phyloP scores from a whole-genome alignment of 2,797 vertebrate species.

The Diplodus puntazzo region DNA sequence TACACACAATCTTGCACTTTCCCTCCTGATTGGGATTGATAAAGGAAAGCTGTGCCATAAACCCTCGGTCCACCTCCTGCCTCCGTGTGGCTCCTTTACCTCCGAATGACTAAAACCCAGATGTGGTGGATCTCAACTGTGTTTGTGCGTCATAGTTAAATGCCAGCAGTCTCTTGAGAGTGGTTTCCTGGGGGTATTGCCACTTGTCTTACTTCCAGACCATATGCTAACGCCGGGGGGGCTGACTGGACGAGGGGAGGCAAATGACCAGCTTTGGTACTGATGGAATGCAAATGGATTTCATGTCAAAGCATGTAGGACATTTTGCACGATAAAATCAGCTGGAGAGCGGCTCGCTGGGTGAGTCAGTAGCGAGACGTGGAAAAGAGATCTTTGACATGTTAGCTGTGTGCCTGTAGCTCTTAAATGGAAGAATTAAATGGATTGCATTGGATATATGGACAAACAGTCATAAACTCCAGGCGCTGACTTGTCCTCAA shows the following conservation, averaged over 20 bases:
- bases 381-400: neutral
- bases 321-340: constrained; percentile 23
- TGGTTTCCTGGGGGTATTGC: constrained; percentile 55
- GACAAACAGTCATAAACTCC: neutral
- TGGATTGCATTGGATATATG: neutral
- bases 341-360: neutral
- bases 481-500: neutral
- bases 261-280: constrained; percentile 61
- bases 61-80: constrained; percentile 16
- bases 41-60: constrained; percentile 43
- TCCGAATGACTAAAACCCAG: constrained; percentile 68
- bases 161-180: constrained; percentile 72
- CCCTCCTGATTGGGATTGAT: constrained; percentile 46
- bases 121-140: constrained; percentile 71
- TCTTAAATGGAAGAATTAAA: neutral
- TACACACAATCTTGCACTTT: constrained; percentile 46
- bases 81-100: constrained; percentile 48
- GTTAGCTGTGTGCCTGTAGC: neutral
- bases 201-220: constrained; percentile 43
- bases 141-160: constrained; percentile 81
- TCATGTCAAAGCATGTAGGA: constrained; percentile 25
- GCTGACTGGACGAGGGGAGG: constrained; percentile 31
- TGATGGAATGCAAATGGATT: constrained; percentile 24
- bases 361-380: constrained; percentile 1
- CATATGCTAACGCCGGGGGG: constrained; percentile 42